phyloP scores from a whole-genome alignment of 2,888 invertebrate species.

The Baronia brevicornis region DNA sequence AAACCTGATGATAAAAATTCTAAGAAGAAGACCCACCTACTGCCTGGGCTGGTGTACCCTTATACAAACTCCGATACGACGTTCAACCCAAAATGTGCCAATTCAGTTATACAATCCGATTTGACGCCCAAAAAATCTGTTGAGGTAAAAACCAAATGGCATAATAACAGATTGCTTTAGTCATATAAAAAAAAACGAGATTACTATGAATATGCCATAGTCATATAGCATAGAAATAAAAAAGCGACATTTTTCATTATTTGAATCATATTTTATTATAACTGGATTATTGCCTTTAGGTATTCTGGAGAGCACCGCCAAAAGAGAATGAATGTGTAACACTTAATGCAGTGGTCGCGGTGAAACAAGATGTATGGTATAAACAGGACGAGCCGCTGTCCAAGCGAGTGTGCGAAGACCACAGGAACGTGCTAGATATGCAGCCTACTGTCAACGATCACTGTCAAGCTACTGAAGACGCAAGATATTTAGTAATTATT shows the following conservation, averaged over 20 bases:
- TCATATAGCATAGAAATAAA: too few species aligned
- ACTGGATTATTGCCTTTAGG: constrained; percentile 28
- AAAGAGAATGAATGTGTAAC: constrained; percentile 60
- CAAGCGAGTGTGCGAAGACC: constrained; percentile 52
- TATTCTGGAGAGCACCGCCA: constrained; percentile 50
- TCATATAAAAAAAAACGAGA: too few species aligned
- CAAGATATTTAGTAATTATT: constrained; percentile 52
- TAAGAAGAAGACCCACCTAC: constrained; percentile 37
- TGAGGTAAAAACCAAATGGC: constrained; percentile 33
- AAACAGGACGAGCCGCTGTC: constrained; percentile 51
- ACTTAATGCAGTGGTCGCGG: constrained; percentile 53
- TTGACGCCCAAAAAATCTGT: constrained; percentile 50
- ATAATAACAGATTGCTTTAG: background rate
- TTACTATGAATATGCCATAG: too few species aligned
- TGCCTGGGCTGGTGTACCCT: constrained; percentile 40
- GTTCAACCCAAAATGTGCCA: constrained; percentile 37
- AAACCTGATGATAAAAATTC: constrained; percentile 41
- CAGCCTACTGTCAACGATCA: constrained; percentile 48
- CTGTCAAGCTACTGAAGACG: constrained; percentile 56
- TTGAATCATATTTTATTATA: background rate
- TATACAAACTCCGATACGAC: constrained; percentile 29
- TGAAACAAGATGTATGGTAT: constrained; percentile 60
- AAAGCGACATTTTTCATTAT: background rate
- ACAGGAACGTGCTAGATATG: constrained; percentile 57
- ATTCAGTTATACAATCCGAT: constrained; percentile 53